A percentile compares a stretch with the other conserved stretches of the same genome.
phyloP scores from a whole-genome alignment of 2,888 invertebrate species.

The Iphiclides podalirius region DNA sequence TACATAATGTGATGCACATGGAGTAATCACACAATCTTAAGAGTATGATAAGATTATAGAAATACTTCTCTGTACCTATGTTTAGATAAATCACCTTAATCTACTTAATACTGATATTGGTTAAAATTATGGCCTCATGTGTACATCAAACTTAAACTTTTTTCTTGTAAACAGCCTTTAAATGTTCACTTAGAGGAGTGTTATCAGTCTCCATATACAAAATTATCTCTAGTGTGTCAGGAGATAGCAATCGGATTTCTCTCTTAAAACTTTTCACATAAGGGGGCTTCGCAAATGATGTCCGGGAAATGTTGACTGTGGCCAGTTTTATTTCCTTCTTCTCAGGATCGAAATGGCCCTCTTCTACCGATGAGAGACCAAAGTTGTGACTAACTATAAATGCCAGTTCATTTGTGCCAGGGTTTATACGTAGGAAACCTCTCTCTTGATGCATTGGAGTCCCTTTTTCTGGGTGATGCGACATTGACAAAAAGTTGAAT shows the following conservation, averaged over 20 bases:
- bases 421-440: conserved; percentile 81
- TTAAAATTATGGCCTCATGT: too few species aligned
- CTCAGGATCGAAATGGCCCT: conserved; percentile 69
- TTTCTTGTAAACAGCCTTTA: conserved; percentile 68
- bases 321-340: conserved; percentile 67
- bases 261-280: conserved; percentile 69
- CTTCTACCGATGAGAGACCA: conserved; percentile 81
- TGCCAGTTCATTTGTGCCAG: conserved; percentile 72
- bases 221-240: conserved; percentile 60
- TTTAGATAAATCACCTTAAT: too few species aligned
- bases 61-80: too few species aligned
- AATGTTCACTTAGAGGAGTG: conserved; percentile 76
- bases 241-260: conserved; percentile 46
- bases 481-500: conserved; percentile 76
- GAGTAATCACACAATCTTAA: too few species aligned
- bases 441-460: conserved; percentile 82
- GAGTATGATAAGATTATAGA: too few species aligned
- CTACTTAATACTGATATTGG: too few species aligned
- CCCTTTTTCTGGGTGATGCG: conserved; percentile 73
- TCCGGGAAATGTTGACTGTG: conserved; percentile 67
- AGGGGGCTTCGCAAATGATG: conserved; percentile 76
- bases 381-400: conserved; percentile 82
- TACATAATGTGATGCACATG: too few species aligned
- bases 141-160: too few species aligned
- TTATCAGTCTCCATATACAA: conserved; percentile 79